Conservation (phyloP, 2,113 vertebrate genomes). For the Channa argus region DNA sequence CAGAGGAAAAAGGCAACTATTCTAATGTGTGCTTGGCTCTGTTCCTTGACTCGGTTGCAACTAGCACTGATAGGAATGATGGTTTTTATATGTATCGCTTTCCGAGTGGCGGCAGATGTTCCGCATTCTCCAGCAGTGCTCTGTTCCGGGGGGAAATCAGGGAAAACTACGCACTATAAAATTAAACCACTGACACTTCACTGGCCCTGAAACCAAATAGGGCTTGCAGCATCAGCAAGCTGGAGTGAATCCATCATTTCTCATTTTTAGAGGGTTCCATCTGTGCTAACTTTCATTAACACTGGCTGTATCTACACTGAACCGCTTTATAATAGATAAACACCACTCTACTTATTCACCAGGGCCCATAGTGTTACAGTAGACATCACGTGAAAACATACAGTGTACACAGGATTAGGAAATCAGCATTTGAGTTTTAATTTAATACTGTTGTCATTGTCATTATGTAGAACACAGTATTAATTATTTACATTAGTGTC, state of each 20-base stretch:
- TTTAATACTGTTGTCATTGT: constrained; percentile 26
- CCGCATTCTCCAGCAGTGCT: constrained; percentile 77
- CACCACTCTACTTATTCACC: constrained; percentile 45
- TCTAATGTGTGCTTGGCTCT: constrained; percentile 75
- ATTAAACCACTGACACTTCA: constrained; percentile 85
- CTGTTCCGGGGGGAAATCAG: constrained; percentile 83
- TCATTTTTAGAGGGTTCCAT: constrained; percentile 80
- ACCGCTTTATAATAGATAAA: constrained; percentile 69
- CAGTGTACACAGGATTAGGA: constrained; percentile 20
- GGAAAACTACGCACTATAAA: constrained; percentile 84
- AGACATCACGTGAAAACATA: constrained; percentile 50
- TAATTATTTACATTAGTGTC: constrained; percentile 43
- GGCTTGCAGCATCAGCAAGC: constrained; percentile 75
- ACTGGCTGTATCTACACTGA: constrained; percentile 65
- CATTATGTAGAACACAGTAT: constrained; percentile 20
- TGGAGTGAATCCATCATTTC: constrained; percentile 81
- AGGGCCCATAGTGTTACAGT: constrained; percentile 42
- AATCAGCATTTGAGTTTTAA: constrained; percentile 21
- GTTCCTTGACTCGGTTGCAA: constrained; percentile 63
- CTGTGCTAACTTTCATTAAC: constrained; percentile 78
- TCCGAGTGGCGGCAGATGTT: constrained; percentile 83
- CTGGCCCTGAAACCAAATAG: constrained; percentile 81
- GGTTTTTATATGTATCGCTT: constrained; percentile 75
- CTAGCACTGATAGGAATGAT: constrained; percentile 75
- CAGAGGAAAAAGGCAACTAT: constrained; percentile 58